Evolutionary conservation across 2,888 invertebrate genomes (phyloP), one percentile per base, ranked within the genome.

Genomic region (Sylvicola cinctus): DNA sequence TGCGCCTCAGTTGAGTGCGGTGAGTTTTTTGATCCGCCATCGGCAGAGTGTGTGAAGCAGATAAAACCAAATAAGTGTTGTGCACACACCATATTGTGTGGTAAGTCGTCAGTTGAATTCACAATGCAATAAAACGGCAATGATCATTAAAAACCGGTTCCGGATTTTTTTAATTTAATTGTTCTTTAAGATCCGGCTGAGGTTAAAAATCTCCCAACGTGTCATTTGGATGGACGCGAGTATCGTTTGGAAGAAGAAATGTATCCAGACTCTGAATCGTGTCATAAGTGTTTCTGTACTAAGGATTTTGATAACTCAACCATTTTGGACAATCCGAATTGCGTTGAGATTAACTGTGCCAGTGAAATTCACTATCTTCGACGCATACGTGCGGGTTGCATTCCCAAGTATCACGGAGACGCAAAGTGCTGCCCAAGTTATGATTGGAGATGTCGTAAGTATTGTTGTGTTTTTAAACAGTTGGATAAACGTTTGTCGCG

Each of bases 371-470:
- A 60, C 38, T 55, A 56, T 38, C 61, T 62, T 42, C 51, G 54
- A 7, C 51, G 55, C 29, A 43, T 65, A 10, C 44, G 52, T 34
- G 48, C 55, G 3, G 60, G 54, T 37, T 66, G 66, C 41, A 65
- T 65, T 0, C 65, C 66, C 0, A 51, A 65, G 2, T 66, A 63
- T 42, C 46, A 49, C 3, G 54, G 55, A 2, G 50, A 50, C 16
- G 49, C 46, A 37, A 43, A 51, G 6, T 54, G 55, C 34, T 66
- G 66, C 35, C 66, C 66, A 1, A 60, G 58, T 25, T 20, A 20
- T 8, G 54, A 50, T 7, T 66, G 65, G 48, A 51, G 59, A 38
- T 66, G 66, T 42, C 58, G 66, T 66, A 49, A 64, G 63, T 58
- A 31, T 37, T 29, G 34, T 27, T 34, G 32, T 40, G 38, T 35